Percentiles rank a stretch among this genome's conserved stretches.
These are phyloP conservation scores for Cephus rjabovi DNA, from an alignment of 2,888 invertebrate species.

Conservation along the genomic window DNA sequence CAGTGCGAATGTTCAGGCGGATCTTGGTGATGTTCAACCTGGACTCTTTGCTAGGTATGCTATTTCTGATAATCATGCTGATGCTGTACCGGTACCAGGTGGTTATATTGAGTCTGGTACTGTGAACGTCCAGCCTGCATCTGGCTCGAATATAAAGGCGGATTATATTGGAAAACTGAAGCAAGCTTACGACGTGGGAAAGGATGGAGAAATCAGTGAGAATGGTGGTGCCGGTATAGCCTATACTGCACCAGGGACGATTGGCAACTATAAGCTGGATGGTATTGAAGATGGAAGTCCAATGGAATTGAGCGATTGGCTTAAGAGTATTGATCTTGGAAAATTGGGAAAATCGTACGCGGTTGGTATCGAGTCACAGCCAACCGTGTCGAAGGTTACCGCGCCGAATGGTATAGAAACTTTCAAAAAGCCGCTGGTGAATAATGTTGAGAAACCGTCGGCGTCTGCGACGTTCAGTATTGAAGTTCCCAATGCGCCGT, in stretches of 20 bases:
- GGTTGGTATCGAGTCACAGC: background rate
- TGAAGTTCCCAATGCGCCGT: background rate
- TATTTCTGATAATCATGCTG: background rate
- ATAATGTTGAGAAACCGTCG: background rate
- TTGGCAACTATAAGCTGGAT: background rate
- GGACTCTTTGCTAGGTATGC: background rate
- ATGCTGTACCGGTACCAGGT: background rate
- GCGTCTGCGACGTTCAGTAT: background rate
- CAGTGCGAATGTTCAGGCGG: background rate
- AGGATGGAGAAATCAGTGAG: background rate
- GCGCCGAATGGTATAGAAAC: background rate
- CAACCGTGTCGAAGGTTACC: background rate
- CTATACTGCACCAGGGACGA: background rate
- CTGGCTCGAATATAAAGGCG: background rate
- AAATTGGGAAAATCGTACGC: background rate
- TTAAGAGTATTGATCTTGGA: background rate
- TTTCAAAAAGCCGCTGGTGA: background rate
- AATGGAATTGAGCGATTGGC: background rate
- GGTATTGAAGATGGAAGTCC: background rate
- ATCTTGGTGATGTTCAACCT: background rate
- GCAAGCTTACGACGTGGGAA: background rate
- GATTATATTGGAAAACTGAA: background rate
- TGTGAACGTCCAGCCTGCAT: background rate
- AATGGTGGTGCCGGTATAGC: background rate
- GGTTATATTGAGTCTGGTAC: background rate